Conservation (phyloP, 2,113 vertebrate species). For the Marcusenius ussheri region DNA sequence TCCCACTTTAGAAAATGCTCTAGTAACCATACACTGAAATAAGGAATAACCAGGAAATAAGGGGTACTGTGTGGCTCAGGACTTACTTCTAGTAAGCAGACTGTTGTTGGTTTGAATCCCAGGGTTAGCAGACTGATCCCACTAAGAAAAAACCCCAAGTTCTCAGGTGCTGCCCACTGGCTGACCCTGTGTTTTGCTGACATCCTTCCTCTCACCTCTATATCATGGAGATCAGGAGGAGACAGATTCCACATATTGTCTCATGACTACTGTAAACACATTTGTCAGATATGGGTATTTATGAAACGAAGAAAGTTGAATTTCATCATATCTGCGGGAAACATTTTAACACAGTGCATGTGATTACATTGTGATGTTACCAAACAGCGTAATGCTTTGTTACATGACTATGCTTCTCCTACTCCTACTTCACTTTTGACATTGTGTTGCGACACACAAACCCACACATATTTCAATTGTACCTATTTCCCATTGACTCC, state of each 20-base stretch:
- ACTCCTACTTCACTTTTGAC: neutral
- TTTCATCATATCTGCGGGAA: neutral
- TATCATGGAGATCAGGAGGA: neutral
- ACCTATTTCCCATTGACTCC: neutral
- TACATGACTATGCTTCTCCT: neutral
- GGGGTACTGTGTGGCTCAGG: neutral
- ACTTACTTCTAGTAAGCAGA: neutral
- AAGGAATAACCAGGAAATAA: neutral
- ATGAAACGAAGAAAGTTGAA: neutral
- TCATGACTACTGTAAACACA: neutral
- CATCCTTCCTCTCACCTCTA: neutral
- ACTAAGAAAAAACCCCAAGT: neutral
- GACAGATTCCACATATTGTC: neutral
- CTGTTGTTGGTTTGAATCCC: neutral
- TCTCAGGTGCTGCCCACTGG: neutral
- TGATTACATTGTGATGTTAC: neutral
- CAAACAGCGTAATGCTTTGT: neutral
- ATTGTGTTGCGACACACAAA: neutral
- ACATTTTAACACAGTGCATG: neutral
- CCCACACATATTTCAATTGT: neutral
- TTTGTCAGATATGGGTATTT: neutral
- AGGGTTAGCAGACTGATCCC: neutral
- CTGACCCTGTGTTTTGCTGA: neutral
- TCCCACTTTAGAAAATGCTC: neutral
- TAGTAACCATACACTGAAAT: neutral